Evolutionary conservation across 2,888 invertebrate species (phyloP), one percentile per base, ranked within the genome.

Genomic region (Hanleya hanleyi): DNA sequence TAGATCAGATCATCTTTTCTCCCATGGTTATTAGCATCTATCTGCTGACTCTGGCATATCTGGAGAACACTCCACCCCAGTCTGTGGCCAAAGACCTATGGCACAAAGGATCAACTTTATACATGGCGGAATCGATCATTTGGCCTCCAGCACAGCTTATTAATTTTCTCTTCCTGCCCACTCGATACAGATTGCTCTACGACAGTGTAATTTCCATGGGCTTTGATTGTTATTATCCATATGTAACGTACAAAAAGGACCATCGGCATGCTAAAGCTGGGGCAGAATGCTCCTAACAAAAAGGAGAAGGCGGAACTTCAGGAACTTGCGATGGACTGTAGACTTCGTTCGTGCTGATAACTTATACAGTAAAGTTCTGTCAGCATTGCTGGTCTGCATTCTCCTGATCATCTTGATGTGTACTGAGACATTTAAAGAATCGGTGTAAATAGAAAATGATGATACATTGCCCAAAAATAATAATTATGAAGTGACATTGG

Each of bases 111-210:
- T 93, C 93, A 92, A 93, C 92, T 79, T 91, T 97, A 15, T 97
- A 96, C 87, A 92, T 93, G 66, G 96, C 96, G 6, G 97, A 98
- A 89, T 97, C 96, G 95, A 88, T 95, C 6, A 93, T 97, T 35
- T 97, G 97, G 97, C 97, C 97, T 0, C 95, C 96, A 6, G 97
- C 96, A 0, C 97, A 98, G 90, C 92, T 96, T 51, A 92, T 98
- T n/a, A 98, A 97, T 90, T 98, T 98, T 91, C 96, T 95, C 89
- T 94, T 95, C 86, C 89, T 98, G 78, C 96, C 97, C 12, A 93
- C 94, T 9, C 94, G 92, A 83, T 97, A 93, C 89, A 93, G 97
- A 86, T 95, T 98, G 37, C 91, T 96, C 12, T 98, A 96, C 81
- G 90, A 90, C 78, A 88, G 85, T 76, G 36, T 74, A 6, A 80